Conservation (phyloP, 2,113 vertebrate genomes). For the Benitochromis conjunctus region DNA sequence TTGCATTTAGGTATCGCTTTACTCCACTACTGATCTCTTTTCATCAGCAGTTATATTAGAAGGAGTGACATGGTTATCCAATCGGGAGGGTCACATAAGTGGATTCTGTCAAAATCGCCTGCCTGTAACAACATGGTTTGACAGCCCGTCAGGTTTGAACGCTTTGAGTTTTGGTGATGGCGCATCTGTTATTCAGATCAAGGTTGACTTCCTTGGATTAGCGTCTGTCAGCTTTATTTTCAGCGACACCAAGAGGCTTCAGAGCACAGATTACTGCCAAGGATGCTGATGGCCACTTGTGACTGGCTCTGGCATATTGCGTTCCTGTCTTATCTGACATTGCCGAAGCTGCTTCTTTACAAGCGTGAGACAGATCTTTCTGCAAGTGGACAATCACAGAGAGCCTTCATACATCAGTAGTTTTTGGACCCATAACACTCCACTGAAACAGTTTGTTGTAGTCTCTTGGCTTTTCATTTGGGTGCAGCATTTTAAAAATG, state of each 20-base stretch:
- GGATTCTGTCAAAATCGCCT: conserved; percentile 32
- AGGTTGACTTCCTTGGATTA: conserved; percentile 50
- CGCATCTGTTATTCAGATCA: conserved; percentile 49
- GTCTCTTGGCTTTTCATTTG: background rate
- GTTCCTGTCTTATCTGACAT: conserved; percentile 39
- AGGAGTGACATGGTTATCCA: conserved; percentile 31
- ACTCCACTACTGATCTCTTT: background rate
- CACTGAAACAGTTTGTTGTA: conserved; percentile 13
- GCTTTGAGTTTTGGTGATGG: conserved; percentile 10
- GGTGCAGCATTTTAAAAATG: background rate
- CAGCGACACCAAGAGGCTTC: conserved; percentile 5
- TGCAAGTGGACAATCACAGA: conserved; percentile 15
- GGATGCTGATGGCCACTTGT: conserved; percentile 42
- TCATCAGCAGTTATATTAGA: conserved; percentile 10
- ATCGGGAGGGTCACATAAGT: conserved; percentile 31
- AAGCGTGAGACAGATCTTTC: conserved; percentile 31
- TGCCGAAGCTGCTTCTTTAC: conserved; percentile 20
- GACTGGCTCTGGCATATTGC: conserved; percentile 19
- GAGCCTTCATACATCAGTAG: conserved; percentile 42
- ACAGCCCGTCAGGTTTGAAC: conserved; percentile 30
- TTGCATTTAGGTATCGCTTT: background rate
- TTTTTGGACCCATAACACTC: conserved; percentile 29
- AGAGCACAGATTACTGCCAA: conserved; percentile 34
- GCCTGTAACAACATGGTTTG: conserved; percentile 1
- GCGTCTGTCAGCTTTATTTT: conserved; percentile 54